These are phyloP conservation scores for Marcusenius ussheri DNA, from an alignment of 2,113 vertebrate genomes.

Conservation along the genomic window DNA sequence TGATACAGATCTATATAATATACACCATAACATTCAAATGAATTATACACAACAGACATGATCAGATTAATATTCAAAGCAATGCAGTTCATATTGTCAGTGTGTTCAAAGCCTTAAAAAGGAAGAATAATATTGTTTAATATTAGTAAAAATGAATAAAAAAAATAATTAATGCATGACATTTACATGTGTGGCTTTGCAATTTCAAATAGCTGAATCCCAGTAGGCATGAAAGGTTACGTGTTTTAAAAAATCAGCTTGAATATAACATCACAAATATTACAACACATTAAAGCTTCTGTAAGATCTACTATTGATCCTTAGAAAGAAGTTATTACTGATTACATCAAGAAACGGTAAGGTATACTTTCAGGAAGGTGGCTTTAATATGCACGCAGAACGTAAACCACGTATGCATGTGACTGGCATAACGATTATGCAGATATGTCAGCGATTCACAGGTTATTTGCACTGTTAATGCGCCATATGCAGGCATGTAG, in stretches of 20 bases:
- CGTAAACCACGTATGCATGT: not conserved
- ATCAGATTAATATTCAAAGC: not conserved
- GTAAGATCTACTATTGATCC: not conserved
- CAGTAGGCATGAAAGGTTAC: constrained; percentile 16
- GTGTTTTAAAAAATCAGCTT: constrained; percentile 9
- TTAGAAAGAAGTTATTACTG: not conserved
- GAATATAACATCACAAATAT: not conserved
- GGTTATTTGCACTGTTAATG: not conserved
- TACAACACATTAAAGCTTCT: not conserved
- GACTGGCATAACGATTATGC: not conserved
- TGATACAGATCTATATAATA: not conserved
- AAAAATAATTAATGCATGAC: not conserved
- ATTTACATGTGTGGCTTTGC: not conserved
- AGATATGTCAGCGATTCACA: not conserved
- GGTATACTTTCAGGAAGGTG: not conserved
- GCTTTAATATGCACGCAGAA: not conserved
- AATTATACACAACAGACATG: not conserved
- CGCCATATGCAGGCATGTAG: not conserved
- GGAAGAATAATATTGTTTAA: not conserved
- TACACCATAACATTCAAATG: not conserved
- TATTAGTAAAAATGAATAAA: not conserved
- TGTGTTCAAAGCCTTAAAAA: not conserved
- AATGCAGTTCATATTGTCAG: not conserved
- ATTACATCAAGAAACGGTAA: not conserved
- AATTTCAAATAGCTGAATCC: not conserved